Percentiles rank a stretch among this genome's conserved stretches.
Conservation (phyloP, 1,140 invertebrate species). For the Spodoptera litura region DNA sequence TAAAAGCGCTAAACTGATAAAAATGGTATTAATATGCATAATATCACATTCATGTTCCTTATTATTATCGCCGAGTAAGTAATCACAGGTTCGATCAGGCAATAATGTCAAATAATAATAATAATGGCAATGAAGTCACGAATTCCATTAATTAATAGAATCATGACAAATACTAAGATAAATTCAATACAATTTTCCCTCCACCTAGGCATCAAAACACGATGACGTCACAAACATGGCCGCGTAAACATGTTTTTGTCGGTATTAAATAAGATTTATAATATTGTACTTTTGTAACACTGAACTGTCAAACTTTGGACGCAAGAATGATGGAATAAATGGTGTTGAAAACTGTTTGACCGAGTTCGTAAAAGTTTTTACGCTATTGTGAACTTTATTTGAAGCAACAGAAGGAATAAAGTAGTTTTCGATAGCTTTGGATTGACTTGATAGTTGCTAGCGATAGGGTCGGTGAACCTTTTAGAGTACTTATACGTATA, state of each 20-base stretch:
- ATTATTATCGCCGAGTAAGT: too few relatives aligned
- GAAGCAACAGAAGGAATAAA: not conserved
- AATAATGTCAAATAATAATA: too few relatives aligned
- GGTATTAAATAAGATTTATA: conserved; percentile 42
- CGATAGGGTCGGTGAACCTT: too few relatives aligned
- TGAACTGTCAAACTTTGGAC: conserved; percentile 35
- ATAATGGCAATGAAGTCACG: too few relatives aligned
- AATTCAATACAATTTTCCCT: not conserved
- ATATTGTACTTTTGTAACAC: conserved; percentile 44
- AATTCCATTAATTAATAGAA: too few relatives aligned
- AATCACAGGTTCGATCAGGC: too few relatives aligned
- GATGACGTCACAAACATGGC: conserved; percentile 37
- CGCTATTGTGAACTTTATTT: not conserved
- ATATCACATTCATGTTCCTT: too few relatives aligned
- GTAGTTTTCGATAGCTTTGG: too few relatives aligned
- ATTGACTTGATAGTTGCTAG: too few relatives aligned
- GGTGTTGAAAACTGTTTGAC: conserved; percentile 17
- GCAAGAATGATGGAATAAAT: conserved; percentile 28
- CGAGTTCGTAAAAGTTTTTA: conserved; percentile 2
- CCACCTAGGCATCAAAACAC: conserved; percentile 20
- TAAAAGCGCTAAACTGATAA: too few relatives aligned
- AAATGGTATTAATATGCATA: too few relatives aligned
- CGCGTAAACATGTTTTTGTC: conserved; percentile 45
- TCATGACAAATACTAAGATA: not conserved
- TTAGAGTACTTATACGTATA: too few relatives aligned